Evolutionary conservation across 2,888 invertebrate genomes (phyloP), one percentile per base, ranked within the genome.

Genomic region (Acrocyrtus sp.): DNA sequence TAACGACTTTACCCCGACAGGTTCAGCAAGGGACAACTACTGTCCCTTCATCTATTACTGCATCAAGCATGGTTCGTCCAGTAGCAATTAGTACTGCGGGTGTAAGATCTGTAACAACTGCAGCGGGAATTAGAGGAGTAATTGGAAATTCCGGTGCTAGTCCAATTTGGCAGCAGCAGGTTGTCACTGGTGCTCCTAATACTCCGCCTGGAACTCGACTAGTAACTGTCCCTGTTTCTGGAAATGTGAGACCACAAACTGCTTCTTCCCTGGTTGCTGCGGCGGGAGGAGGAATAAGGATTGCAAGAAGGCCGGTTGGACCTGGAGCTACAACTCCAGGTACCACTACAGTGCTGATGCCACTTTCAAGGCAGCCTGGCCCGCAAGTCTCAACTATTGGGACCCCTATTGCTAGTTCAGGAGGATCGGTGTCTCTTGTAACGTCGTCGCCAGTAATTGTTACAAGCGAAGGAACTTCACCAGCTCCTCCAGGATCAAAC

Each of bases 11-110:
- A 41, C 50, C 75, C 0, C 50, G 72, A 34, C 58, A 66, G 19
- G 39, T 41, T 5, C 19, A 65, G 12, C 48, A 67, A 21, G 57
- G 62, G 6, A 72, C 66, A n/a, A n/a, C n/a, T 8, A 68, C 57
- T 24, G 21, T 47, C 12, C 60, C 50, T 21, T 57, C 76, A 3
- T 43, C 72, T 12, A 41, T 72, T 10, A 68, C 74, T 1, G 75
- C 75, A 0, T 74, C 74, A n/a, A 68, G 62, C n/a, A 73, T 77
- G 58, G 65, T 74, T 19, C 66, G 77, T 17, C 77, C 77, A 6
- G 61, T 78, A 1, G 61, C 77, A 1, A 74, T 79, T 51, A 58
- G 74, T 0, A 63, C 78, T 21, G 53, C 77, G 15, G 73, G 74
- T 8, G 54, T 72, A 54, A 57, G 78, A 43, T 67, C 65, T 17